Base-by-base conservation (phyloP, 1,140 invertebrate genomes). In the Aphelinus certus region DNA sequence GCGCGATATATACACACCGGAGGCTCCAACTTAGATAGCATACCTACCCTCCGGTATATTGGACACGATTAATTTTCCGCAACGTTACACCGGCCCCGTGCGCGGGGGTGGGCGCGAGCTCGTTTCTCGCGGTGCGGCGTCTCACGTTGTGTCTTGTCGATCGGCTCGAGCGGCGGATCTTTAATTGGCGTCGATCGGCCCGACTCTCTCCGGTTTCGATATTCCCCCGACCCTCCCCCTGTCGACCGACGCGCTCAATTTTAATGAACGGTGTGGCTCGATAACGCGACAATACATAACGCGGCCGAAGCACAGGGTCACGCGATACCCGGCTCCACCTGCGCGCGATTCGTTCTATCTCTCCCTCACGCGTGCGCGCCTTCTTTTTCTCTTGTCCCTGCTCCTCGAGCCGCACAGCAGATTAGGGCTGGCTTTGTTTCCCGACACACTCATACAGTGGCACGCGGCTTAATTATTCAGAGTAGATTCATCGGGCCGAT, bases 21-120 rank as follows among this genome's bases (percentile, higher is more conserved):
- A 26, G 26, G 26, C 26, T 26, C 26, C 26, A 61, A 71, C 6
- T 61, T 43, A 51, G 64, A 66, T 66, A 64, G 62, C 43, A 55
- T 42, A 51, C 26, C 42, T 66, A 7, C 67, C 55, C 74, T 65
- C 55, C 26, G 46, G 55, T 79, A 84, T 84, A 86, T 86, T 82
- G 84, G 81, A 82, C 80, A 78, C 85, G 82, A 86, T 86, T 87
- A 83, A 87, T 87, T 87, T 87, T 87, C 85, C 83, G 86, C 82
- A 84, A 85, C 83, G 85, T 87, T 87, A 83, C 82, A 83, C 80
- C 79, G 75, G 66, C 75, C 69, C 73, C 26, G 26, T 26, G 26
- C 26, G 26, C 26, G 26, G 26, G 26, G 26, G 26, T 26, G 26
- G 26, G 26, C 26, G 26, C 26, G 26, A 26, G 26, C 26, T 26